Percentiles rank a stretch among this genome's conserved stretches.
Conservation (phyloP, 2,888 invertebrate species). For the Mechanitis mazaeus region DNA sequence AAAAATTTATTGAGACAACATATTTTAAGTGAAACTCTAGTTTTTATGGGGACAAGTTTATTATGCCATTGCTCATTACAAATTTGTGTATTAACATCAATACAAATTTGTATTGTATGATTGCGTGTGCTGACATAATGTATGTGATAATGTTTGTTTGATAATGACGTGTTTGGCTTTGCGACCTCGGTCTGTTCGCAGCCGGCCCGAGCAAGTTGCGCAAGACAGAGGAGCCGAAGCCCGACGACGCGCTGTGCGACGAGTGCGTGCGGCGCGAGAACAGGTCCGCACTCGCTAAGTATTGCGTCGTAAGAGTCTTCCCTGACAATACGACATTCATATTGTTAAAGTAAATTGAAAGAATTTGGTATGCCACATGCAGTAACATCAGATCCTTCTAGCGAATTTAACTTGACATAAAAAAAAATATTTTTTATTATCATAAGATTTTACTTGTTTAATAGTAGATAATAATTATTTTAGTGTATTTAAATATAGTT, state of each 20-base stretch:
- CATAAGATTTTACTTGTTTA: too few relatives aligned
- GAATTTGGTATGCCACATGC: slow-evolving; percentile 9
- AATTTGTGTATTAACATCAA: slow-evolving; percentile 7
- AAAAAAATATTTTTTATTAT: too few relatives aligned
- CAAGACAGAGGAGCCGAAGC: slow-evolving; percentile 42
- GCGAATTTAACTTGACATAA: too few relatives aligned
- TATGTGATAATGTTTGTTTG: slow-evolving; percentile 24
- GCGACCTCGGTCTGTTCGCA: slow-evolving; percentile 70
- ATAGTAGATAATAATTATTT: too few relatives aligned
- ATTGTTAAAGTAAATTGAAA: slow-evolving; percentile 19
- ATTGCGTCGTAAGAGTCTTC: too few relatives aligned
- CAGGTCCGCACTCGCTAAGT: slow-evolving; percentile 49
- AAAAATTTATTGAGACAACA: neutral
- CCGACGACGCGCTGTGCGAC: slow-evolving; percentile 46
- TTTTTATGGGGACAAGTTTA: too few relatives aligned
- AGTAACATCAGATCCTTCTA: too few relatives aligned
- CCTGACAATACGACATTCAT: slow-evolving; percentile 11
- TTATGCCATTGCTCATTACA: too few relatives aligned
- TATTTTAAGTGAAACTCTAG: too few relatives aligned
- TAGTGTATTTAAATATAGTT: too few relatives aligned
- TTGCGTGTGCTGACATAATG: slow-evolving; percentile 8
- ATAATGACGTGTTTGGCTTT: slow-evolving; percentile 47
- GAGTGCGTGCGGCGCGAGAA: slow-evolving; percentile 49
- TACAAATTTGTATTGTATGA: slow-evolving; percentile 8
- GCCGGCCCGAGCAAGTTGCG: slow-evolving; percentile 56